Base-by-base conservation (phyloP, 2,113 vertebrate species). In the Coryphaenoides rupestris region DNA sequence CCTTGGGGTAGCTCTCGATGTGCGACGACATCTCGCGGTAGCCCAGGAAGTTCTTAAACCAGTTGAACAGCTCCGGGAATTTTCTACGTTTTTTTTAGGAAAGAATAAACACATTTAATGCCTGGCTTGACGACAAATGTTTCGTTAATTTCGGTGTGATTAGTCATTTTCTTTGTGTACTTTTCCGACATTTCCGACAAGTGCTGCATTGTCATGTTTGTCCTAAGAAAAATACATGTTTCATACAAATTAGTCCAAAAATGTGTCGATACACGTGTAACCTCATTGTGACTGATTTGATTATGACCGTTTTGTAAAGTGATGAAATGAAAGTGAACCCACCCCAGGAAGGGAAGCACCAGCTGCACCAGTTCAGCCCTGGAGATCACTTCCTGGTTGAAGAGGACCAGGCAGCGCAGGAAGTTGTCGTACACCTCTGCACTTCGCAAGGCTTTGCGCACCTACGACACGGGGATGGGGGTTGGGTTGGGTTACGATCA, bases 11-110 rank as follows among this genome's bases (percentile, higher is more conserved):
- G 0, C 92, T 90, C 87, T 99, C 97, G 70, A 97, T 88, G 78
- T 98, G 96, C 63, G 93, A 88, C 70, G 93, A 94, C 72, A 81
- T 84, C 69, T 99, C 97, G 60, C 96, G 96, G 82, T 98, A 99
- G 1, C 96, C 96, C 90, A 99, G 85, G 62, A 99, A 99, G 89
- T 97, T 98, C 87, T 99, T 99, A 80, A 99, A 99, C 96, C 97
- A 99, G 78, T 93, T 95, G 82, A 99, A 99, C 71, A 99, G 83
- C 74, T 99, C 97, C 0, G 96, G 97, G 75, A 99, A 99, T 92
- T 99, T 99, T 74, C 96, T 99, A 65, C 1, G 40, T 19, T 16
- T 19, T 19, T 19, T 53, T 53, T 19, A 16, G 40, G 40, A 45
- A 13, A 45, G 13, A 45, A 45, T 45, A 5, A 45, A 45, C 13